Conservation (phyloP, 2,113 vertebrate species). For the Oceanodroma tethys region DNA sequence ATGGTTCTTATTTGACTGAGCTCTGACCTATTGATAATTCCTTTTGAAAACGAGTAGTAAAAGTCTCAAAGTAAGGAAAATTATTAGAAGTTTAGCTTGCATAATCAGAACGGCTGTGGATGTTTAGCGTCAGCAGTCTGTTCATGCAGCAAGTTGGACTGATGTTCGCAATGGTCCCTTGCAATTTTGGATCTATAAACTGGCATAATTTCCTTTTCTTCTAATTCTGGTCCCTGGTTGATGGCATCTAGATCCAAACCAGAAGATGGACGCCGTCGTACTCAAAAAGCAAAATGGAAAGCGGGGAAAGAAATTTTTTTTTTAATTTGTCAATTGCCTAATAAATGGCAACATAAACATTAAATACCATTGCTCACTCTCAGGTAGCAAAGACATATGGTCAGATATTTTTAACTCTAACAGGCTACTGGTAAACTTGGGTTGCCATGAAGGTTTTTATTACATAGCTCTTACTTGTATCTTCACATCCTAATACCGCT, state of each 20-base stretch:
- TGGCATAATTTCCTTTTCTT: background rate
- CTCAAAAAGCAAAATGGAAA: background rate
- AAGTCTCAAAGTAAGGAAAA: background rate
- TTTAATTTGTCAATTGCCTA: background rate
- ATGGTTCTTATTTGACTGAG: background rate
- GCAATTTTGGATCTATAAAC: background rate
- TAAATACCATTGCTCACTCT: background rate
- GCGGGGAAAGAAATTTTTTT: background rate
- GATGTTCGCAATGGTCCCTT: background rate
- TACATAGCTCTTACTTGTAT: background rate
- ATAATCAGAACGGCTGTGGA: background rate
- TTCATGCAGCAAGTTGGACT: background rate
- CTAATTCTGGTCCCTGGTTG: background rate
- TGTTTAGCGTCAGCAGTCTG: background rate
- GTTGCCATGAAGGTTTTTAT: background rate
- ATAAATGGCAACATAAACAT: background rate
- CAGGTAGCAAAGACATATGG: background rate
- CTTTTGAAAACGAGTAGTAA: background rate
- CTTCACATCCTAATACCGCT: background rate
- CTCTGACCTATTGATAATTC: background rate
- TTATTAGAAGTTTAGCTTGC: background rate
- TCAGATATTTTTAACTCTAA: background rate
- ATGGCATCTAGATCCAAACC: background rate
- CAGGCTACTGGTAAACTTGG: background rate
- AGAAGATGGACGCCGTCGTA: background rate